A percentile compares a stretch with the other conserved stretches of the same genome.
Evolutionary conservation across 2,888 invertebrate genomes (phyloP).

Genomic region (Chrysolina haemoptera): DNA sequence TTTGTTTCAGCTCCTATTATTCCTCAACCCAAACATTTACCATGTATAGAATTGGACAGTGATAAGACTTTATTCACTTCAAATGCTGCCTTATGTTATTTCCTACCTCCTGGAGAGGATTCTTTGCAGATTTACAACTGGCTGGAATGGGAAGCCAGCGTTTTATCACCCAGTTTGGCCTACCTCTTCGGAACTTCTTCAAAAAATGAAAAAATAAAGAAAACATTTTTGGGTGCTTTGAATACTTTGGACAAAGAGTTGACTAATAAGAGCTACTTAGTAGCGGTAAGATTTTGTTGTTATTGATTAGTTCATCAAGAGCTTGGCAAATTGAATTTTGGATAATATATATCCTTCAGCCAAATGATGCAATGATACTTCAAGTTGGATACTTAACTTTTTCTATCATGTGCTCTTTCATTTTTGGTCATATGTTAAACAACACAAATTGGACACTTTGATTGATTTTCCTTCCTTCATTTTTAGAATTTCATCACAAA

Average conservation of each 20-base stretch:
- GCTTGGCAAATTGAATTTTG: too few relatives aligned
- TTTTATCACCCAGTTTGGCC: conserved; percentile 74
- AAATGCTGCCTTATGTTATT: conserved; percentile 79
- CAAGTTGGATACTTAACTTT: not conserved
- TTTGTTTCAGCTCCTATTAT: conserved; percentile 69
- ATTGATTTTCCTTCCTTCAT: conserved; percentile 31
- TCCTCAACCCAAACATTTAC: conserved; percentile 76
- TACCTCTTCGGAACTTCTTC: conserved; percentile 71
- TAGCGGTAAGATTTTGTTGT: conserved; percentile 71
- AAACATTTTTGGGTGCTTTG: conserved; percentile 73
- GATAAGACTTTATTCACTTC: conserved; percentile 79
- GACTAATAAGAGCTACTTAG: conserved; percentile 73
- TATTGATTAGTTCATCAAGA: too few relatives aligned
- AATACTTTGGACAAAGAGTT: conserved; percentile 74
- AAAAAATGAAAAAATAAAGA: conserved; percentile 73
- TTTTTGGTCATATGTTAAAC: not conserved
- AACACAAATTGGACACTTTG: not conserved
- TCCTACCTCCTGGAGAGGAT: conserved; percentile 71
- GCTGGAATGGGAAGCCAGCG: conserved; percentile 78
- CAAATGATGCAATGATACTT: not conserved
- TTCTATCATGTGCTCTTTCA: not conserved
- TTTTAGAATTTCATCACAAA: conserved; percentile 76
- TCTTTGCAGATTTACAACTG: conserved; percentile 71
- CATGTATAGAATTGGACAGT: conserved; percentile 77
- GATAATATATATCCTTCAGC: too few relatives aligned